Base-by-base conservation (phyloP, 1,140 invertebrate species). In the Amphibalanus amphitrite region DNA sequence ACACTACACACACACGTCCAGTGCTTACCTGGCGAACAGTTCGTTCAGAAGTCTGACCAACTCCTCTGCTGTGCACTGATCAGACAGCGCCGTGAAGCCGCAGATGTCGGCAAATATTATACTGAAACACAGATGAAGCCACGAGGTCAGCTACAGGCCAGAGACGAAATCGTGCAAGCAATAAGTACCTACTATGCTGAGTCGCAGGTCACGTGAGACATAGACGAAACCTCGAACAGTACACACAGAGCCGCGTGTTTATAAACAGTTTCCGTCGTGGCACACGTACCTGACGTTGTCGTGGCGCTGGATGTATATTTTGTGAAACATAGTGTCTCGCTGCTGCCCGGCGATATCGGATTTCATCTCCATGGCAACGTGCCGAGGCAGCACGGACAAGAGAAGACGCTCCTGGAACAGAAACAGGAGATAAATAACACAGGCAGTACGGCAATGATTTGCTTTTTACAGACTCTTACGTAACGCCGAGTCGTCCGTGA, bases 21-120 rank as follows among this genome's bases (percentile, higher is more conserved):
- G 33, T 38, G 4, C 74, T 72, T 80, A 91, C 90, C 90, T 87
- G 29, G 93, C 94, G 81, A 97, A 98, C 30, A 98, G 85, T 82
- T 97, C 95, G 80, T 97, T 98, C 23, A 98, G 85, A 59, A 97
- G 85, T 73, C 92, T 85, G 29, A 97, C 95, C 33, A 98, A 82
- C 82, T 97, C 95, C 82, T 97, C 92, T 15, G 95, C 93, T 0
- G 93, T 96, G 82, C 93, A 97, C 79, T 93, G 91, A 80, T 93
- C 93, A 3, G 93, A 94, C 1, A 98, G 84, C 47, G 89, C 90
- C 0, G 95, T 98, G 82, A 98, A 98, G 40, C 95, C 95, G 79
- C 95, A 97, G 76, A 98, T 98, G 81, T 98, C 95, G 28, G 95
- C 95, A 82, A 98, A 98, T 67, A 98, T 84, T 77, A 98, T 97